Conservation (phyloP, 1,140 invertebrate genomes). For the Drosophila nigromelanica region DNA sequence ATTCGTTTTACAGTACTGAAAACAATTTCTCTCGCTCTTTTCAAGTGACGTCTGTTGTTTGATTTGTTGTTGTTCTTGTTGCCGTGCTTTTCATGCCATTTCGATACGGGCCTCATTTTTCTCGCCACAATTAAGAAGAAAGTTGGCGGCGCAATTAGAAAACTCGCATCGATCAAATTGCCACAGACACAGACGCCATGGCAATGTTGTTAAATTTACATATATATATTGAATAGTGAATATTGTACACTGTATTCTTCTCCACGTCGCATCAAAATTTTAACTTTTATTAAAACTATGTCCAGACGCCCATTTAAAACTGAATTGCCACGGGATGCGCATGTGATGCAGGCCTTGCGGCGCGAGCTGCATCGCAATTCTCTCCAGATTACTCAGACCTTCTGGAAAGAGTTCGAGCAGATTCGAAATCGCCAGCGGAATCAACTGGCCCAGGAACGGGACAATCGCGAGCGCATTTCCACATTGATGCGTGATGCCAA, state of each 20-base stretch:
- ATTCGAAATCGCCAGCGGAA: slow-evolving; percentile 42
- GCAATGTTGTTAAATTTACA: not conserved
- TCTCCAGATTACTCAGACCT: slow-evolving; percentile 44
- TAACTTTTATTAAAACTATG: slow-evolving; percentile 25
- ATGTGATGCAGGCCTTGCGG: slow-evolving; percentile 20
- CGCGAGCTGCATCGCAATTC: slow-evolving; percentile 48
- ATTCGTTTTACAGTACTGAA: slow-evolving; percentile 47
- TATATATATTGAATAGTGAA: no score
- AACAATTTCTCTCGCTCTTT: slow-evolving; percentile 61
- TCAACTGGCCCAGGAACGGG: slow-evolving; percentile 36
- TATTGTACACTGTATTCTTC: slow-evolving; percentile 14
- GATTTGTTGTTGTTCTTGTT: slow-evolving; percentile 26
- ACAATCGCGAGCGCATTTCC: slow-evolving; percentile 37
- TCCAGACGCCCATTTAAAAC: not conserved
- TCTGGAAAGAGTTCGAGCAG: slow-evolving; percentile 63
- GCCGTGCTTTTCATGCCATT: slow-evolving; percentile 75
- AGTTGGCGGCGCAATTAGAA: slow-evolving; percentile 75
- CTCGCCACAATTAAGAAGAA: slow-evolving; percentile 80
- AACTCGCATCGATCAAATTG: slow-evolving; percentile 77
- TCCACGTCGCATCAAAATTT: slow-evolving; percentile 4
- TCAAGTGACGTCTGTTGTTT: slow-evolving; percentile 28
- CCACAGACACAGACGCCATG: slow-evolving; percentile 49
- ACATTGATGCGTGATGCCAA: slow-evolving; percentile 39
- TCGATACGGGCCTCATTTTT: slow-evolving; percentile 80
- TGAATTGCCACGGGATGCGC: slow-evolving; percentile 29